phyloP scores from a whole-genome alignment of 2,113 vertebrate genomes.

The Pomatostomus ruficeps region DNA sequence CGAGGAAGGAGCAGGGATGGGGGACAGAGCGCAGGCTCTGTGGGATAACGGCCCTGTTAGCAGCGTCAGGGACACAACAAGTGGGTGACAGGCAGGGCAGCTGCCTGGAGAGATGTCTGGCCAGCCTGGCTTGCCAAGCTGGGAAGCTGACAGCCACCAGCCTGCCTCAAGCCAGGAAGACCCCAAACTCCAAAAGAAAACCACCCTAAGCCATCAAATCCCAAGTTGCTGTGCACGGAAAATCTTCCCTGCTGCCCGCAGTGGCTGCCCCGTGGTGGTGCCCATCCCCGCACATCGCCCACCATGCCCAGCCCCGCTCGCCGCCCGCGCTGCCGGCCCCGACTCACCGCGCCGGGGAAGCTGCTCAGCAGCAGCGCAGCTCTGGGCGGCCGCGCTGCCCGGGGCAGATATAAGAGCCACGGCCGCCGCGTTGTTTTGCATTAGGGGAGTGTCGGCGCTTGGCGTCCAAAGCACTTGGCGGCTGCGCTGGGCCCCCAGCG shows the following conservation, averaged over 20 bases:
- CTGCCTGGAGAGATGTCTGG: neutral
- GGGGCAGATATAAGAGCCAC: neutral
- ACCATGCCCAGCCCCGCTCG: neutral
- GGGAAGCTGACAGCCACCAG: neutral
- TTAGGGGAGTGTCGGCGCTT: slow-evolving; percentile 83
- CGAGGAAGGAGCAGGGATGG: neutral
- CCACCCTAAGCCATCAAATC: neutral
- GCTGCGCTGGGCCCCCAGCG: slow-evolving; percentile 56
- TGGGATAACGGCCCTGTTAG: accelerated
- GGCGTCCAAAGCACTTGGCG: slow-evolving; percentile 81
- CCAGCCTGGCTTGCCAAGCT: neutral
- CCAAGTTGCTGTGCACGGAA: neutral
- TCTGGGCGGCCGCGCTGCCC: neutral
- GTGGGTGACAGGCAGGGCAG: neutral
- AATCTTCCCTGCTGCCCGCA: neutral
- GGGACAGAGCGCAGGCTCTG: neutral
- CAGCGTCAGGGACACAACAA: neutral
- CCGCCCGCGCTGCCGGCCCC: neutral
- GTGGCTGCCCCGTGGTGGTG: neutral
- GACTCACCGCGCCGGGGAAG: slow-evolving; percentile 83
- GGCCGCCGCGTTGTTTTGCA: neutral
- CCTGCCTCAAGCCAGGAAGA: neutral
- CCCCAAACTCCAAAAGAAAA: neutral
- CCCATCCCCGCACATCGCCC: neutral
- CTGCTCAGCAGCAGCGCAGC: slow-evolving; percentile 74